Evolutionary conservation across 2,888 invertebrate genomes (phyloP), one percentile per base, ranked within the genome.

Genomic region (Limnephilus lunatus): DNA sequence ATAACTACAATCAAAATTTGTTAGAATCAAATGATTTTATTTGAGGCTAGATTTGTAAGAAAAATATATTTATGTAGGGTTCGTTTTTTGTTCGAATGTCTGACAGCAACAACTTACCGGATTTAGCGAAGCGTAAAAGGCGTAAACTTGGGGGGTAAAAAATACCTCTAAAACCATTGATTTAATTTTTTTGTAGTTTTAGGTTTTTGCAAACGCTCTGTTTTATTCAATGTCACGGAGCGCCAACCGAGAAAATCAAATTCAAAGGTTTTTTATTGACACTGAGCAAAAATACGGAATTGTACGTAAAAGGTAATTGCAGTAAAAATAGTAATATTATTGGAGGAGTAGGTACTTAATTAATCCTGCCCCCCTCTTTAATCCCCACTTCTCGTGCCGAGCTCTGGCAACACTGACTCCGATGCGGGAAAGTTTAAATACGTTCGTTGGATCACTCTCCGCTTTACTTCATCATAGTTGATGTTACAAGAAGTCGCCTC

Each of bases 371-470:
- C 39, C 35, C 25, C 85, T 3, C 85, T 11, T 11, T 32, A 32
- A 32, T 25, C 85, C 30, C 53, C 81, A n/a, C 81, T 89, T 83
- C 35, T 30, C 91, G 30, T 81, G 4, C 11, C 30, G 4, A 12
- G 25, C 4, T 85, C 44, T 82, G 81, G 30, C 31, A 68, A 81
- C 53, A 32, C 81, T 39, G 15, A 68, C 31, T 82, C 35, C 80
- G 92, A 92, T 82, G 92, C 90, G 92, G 92, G 93, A 93, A 93
- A 92, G 93, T 92, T 93, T 93, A 93, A 92, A 93, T 93, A 91
- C 86, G 87, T 81, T 31, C 14, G 92, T 30, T 83, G 81, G 83
- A 25, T 31, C 53, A 30, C 85, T 81, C 83, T 90, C 44, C 88
- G 68, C 82, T 85, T 91, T 86, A 92, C 90, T 93, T 87, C 87